Evolutionary conservation across 2,113 vertebrate genomes (phyloP), one percentile per base, ranked within the genome.

Genomic region (Scomber scombrus): DNA sequence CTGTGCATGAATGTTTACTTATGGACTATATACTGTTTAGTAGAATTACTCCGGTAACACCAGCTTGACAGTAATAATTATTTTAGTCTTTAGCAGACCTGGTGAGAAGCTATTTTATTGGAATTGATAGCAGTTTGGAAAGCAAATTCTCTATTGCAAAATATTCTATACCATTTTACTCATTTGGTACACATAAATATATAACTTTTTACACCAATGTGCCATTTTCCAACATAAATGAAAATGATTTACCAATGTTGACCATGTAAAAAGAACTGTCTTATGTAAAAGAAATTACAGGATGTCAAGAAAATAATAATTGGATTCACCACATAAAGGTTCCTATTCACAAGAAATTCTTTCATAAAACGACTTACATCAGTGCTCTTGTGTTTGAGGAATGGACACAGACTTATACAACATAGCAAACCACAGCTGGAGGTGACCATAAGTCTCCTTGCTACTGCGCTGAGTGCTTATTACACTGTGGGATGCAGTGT

Each of bases 341-440:
- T 51, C n/a, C 23, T 71, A 45, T 23, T 29, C 23, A 85, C 61
- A 85, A 81, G 60, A 75, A 0, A 21, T 29, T 62, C 70, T 84
- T 79, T 87, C 80, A 85, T 75, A 29, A 81, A 81, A 23, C 3
- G 0, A 49, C 52, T 71, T 60, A 71, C 66, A 76, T 85, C 67
- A 82, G 68, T n/a, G 2, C 1, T 34, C 56, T 71, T 13, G 7
- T 54, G 45, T 57, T 60, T 49, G 18, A 70, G 34, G 76, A 64
- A 84, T 9, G 43, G 68, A 81, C 68, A 45, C 40, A 58, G 58
- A 75, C 80, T 64, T 85, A 77, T 77, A 85, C 71, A 52, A 45
- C 66, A 21, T 49, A 8, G 47, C 61, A n/a, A 68, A 79, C 49
- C 84, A 29, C 85, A 86, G 85, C 73, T 83, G 74, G 87, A 82